Evolutionary conservation across 2,113 vertebrate genomes (phyloP).

Genomic region (Petrocephalus zakoni): DNA sequence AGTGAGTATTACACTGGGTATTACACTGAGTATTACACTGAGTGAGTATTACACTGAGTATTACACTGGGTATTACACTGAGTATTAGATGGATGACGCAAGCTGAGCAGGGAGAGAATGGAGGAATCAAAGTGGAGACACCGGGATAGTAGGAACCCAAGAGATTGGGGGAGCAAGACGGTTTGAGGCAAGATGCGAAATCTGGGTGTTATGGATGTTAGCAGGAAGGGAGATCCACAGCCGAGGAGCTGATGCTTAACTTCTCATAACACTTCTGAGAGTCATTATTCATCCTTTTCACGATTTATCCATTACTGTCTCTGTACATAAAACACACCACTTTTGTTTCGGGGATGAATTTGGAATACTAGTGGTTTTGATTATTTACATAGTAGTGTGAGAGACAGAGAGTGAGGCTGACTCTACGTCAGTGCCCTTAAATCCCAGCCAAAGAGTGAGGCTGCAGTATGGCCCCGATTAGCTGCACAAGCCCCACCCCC

Average conservation of each 20-base stretch:
- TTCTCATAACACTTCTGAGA: neutral
- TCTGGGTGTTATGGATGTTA: neutral
- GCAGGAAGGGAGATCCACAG: neutral
- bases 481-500: neutral
- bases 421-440: neutral
- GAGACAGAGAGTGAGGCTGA: neutral
- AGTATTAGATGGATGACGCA: neutral
- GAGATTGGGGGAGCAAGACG: neutral
- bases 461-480: neutral
- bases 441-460: neutral
- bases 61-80: too few relatives aligned
- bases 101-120: neutral
- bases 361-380: neutral
- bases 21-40: too few relatives aligned
- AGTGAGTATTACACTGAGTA: too few relatives aligned
- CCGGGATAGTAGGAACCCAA: neutral
- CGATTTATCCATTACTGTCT: neutral
- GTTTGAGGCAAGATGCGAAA: neutral
- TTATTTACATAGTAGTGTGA: neutral
- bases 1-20: too few relatives aligned
- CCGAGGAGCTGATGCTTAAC: neutral
- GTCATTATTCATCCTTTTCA: neutral
- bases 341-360: neutral
- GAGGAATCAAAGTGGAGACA: neutral
- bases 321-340: neutral